Conservation (phyloP, 2,113 vertebrate species). For the Callithrix jacchus region DNA sequence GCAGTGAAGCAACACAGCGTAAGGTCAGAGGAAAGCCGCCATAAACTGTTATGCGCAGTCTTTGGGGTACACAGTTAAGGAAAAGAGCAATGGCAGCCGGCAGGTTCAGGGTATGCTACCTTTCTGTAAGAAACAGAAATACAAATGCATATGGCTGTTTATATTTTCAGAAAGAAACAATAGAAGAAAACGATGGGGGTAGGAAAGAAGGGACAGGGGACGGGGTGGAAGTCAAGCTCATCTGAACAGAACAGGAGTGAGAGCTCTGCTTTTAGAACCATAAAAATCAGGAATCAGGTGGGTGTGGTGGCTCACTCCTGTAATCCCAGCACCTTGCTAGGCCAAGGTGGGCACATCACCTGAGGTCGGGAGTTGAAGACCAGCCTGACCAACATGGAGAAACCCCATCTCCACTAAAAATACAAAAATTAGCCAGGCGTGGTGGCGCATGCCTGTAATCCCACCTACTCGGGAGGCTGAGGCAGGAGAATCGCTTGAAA, state of each 20-base stretch:
- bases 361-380: no score
- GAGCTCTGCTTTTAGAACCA: background rate
- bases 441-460: no score
- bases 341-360: no score
- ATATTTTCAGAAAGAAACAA: background rate
- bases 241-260: background rate
- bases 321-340: no score
- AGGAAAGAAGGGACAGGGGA: background rate
- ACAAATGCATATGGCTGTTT: background rate
- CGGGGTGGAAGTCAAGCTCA: background rate
- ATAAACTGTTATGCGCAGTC: fast-evolving
- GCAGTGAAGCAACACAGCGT: fast-evolving
- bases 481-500: no score
- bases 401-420: no score
- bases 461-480: no score
- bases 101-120: background rate
- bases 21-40: background rate
- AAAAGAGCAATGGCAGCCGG: background rate
- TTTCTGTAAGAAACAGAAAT: background rate
- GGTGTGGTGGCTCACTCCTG: no score
- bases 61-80: background rate
- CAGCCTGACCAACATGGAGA: no score
- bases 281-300: background rate
- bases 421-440: no score
- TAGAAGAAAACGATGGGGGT: background rate